A percentile compares a stretch with the other conserved stretches of the same genome.
phyloP scores from a whole-genome alignment of 2,888 invertebrate species.

The Labia minor region DNA sequence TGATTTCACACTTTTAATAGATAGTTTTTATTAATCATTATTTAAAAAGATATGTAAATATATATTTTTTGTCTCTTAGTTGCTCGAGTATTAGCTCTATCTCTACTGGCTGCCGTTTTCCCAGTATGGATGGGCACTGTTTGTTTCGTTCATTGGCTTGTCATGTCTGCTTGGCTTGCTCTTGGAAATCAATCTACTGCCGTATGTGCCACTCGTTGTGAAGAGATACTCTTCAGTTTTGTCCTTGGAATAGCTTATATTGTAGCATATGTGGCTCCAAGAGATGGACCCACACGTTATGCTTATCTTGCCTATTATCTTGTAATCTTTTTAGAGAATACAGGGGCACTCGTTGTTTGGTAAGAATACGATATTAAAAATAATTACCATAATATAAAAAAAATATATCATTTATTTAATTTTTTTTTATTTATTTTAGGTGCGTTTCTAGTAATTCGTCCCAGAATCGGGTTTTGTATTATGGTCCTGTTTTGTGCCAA shows the following conservation, averaged over 20 bases:
- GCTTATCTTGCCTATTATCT: conserved; percentile 40
- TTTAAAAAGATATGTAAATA: too few relatives aligned
- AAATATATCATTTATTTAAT: background rate
- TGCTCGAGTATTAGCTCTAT: conserved; percentile 45
- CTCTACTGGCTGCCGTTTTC: conserved; percentile 44
- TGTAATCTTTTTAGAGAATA: conserved; percentile 41
- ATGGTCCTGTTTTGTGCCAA: conserved; percentile 37
- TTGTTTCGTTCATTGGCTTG: conserved; percentile 43
- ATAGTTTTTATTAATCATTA: too few relatives aligned
- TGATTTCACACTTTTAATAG: too few relatives aligned
- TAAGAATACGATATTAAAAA: conserved; percentile 29
- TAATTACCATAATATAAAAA: background rate
- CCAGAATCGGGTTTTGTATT: conserved; percentile 36
- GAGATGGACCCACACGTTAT: conserved; percentile 48
- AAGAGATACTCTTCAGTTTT: conserved; percentile 39
- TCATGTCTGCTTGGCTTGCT: conserved; percentile 47
- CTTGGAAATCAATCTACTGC: conserved; percentile 38
- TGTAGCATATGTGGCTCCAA: conserved; percentile 47
- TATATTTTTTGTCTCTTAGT: conserved; percentile 34
- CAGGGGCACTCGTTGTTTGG: conserved; percentile 40
- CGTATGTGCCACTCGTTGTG: conserved; percentile 38
- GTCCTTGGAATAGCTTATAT: conserved; percentile 49
- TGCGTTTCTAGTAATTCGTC: conserved; percentile 37
- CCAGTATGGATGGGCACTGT: conserved; percentile 41
- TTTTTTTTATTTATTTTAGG: conserved; percentile 30